Base-by-base conservation (phyloP, 2,888 invertebrate genomes). In the Entomobrya proxima region DNA sequence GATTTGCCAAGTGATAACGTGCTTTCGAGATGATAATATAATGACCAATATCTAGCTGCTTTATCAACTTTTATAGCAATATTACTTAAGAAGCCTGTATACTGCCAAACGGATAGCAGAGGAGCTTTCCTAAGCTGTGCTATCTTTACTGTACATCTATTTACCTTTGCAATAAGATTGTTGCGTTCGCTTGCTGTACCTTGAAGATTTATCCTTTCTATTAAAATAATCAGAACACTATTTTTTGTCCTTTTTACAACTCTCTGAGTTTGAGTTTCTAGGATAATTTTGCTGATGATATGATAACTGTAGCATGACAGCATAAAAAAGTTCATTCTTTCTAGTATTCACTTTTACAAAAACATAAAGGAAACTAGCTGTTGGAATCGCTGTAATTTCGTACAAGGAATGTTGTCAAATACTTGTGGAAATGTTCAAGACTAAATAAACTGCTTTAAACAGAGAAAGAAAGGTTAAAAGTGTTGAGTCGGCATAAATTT, bases 201-300 rank as follows among this genome's bases (percentile, higher is more conserved):
- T 27, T n/a, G 18, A 81, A 69, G 85, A 85, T 86, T 86, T 86
- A 77, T 86, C 67, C 50, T 76, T 81, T 86, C 81, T 77, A 86
- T 86, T 86, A 86, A 86, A 86, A 77, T 86, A 86, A 86, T 86
- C 86, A 86, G 86, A 72, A 80, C 76, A 67, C 40, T 37, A 35
- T 55, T 79, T 79, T 75, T 85, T 64, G 15, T 27, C 21, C 37
- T 11, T 76, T 44, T 15, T 21, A 30, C 18, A 37, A 75, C 13
- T 32, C 47, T 6, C 18, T 55, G n/a, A n/a, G n/a, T n/a, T n/a
- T n/a, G n/a, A 64, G 35, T 69, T 69, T 77, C 40, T n/a, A 27
- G 55, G 64, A 82, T 75, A 75, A 75, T 50, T 67, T 82, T 80
- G 72, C 44, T 72, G 80, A 80, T 80, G 40, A 44, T 55, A 47